Evolutionary conservation across 2,888 invertebrate genomes (phyloP), one percentile per base, ranked within the genome.

Genomic region (Eurytoma californica): DNA sequence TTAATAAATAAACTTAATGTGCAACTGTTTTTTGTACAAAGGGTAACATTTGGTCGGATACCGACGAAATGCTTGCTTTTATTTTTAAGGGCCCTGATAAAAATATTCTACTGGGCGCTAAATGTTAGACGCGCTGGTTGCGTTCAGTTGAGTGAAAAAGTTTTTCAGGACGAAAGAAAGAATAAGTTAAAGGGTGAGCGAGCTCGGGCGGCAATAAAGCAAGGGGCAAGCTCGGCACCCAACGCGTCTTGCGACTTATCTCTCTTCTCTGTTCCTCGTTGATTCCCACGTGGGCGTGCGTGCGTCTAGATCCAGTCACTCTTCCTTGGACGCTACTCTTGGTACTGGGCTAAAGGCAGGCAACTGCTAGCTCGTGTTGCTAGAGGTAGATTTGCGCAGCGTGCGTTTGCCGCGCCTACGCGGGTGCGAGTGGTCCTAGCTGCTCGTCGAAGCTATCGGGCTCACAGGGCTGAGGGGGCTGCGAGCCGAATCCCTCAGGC

Each of bases 391-490:
- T 85, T 89, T 87, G 87, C 87, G 88, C 86, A 88, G 88, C 87
- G 87, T 87, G 72, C 87, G 88, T 85, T 89, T 88, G 86, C 88
- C 86, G 87, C 89, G 88, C 86, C 88, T 87, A 86, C 86, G 89
- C 92, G 91, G 92, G 90, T 92, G 92, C 91, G 92, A 92, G 91
- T 92, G 93, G 93, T 93, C 94, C 96, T 97, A 97, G 95, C 97
- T 97, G 94, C 96, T 96, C 89, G 97, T 97, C 87, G 96, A 96
- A 82, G 97, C 97, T 91, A 95, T 94, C 87, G 95, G 95, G 89
- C 94, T 95, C 90, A 94, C 94, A 87, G 96, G 96, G 90, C 96
- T 96, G 91, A 96, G 92, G 85, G 96, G 96, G 88, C 96, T 96
- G 91, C 96, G 95, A 84, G 94, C 94, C 83, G 95, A 95, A 91